These are phyloP conservation scores for Caenorhabditis becei DNA, from an alignment of 2,888 invertebrate species.

Conservation along the genomic window DNA sequence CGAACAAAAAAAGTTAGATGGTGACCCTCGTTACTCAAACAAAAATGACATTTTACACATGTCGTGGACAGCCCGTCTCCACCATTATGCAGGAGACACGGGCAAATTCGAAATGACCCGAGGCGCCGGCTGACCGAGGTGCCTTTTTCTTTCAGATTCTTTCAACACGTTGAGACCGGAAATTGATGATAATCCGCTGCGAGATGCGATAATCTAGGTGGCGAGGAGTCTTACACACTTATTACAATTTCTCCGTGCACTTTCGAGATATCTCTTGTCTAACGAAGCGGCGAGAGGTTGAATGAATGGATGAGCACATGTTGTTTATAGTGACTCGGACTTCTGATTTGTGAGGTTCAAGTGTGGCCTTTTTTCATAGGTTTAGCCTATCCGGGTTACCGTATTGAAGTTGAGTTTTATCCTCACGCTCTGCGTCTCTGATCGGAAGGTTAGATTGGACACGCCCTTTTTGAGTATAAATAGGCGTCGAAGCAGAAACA, in stretches of 20 bases:
- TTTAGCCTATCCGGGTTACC: conserved; percentile 6
- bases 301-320: not conserved
- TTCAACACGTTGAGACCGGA: not conserved
- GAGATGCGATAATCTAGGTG: not conserved
- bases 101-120: not conserved
- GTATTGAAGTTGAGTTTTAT: not conserved
- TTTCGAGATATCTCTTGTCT: not conserved
- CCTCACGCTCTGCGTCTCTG: not conserved
- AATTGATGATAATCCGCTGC: not conserved
- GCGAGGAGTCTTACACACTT: not conserved
- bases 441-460: conserved; percentile 17
- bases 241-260: not conserved
- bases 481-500: conserved; percentile 32
- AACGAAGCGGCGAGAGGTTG: not conserved
- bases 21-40: conserved; percentile 9
- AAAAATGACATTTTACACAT: conserved; percentile 11
- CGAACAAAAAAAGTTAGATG: not conserved
- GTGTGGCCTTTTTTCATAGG: not conserved
- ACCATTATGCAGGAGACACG: not conserved
- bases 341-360: too few species aligned
- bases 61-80: not conserved
- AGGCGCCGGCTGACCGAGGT: not conserved
- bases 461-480: conserved; percentile 53
- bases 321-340: not conserved
- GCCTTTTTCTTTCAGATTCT: not conserved